Base-by-base conservation (phyloP, 2,888 invertebrate species). In the Platycnemis pennipes region DNA sequence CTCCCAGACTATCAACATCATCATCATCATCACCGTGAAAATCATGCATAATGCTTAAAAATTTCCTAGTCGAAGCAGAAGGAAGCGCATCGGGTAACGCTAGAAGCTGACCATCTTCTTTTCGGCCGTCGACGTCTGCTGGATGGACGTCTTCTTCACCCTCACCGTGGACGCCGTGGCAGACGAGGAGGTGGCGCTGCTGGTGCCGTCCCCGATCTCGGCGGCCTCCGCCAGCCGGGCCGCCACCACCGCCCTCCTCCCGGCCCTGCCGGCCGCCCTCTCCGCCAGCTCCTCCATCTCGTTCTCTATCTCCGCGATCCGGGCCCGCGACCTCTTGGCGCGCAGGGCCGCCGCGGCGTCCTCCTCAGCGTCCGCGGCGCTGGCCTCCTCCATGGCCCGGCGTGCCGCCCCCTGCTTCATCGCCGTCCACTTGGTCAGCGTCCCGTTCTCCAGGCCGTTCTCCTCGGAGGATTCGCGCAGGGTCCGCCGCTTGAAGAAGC, bases 201-300 rank as follows among this genome's bases (percentile, higher is more conserved):
- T 77, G 8, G n/a, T 8, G 3, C 88, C 94, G 46, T 88, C 88
- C 2, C 63, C 94, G 16, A 88, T 26, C 69, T 94, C 94, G 11
- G 94, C 88, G 0, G 88, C 89, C 69, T 94, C 94, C 1, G 89
- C 89, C 8, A 94, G 89, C 11, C 63, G 63, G 45, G 89, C 63
- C 45, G 69, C 42, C 95, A 95, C 95, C 95, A 94, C 96, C 95
- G 94, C 95, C 95, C 69, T 96, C 95, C 95, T 95, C 95, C 94
- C 95, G 94, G 94, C 95, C 94, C 94, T 95, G 94, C 94, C 95
- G 95, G 95, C 95, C 94, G 94, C 95, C 95, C 94, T 95, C 95
- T 98, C 98, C 37, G 97, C 97, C 94, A 98, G 96, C 95, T 98
- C 98, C 86, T 97, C 97, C 98, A 98, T 98, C 96, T 98, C 98